Percentiles rank a stretch among this genome's conserved stretches.
These are phyloP conservation scores for Heterochromis multidens DNA, from an alignment of 2,113 vertebrate species.

Conservation along the genomic window DNA sequence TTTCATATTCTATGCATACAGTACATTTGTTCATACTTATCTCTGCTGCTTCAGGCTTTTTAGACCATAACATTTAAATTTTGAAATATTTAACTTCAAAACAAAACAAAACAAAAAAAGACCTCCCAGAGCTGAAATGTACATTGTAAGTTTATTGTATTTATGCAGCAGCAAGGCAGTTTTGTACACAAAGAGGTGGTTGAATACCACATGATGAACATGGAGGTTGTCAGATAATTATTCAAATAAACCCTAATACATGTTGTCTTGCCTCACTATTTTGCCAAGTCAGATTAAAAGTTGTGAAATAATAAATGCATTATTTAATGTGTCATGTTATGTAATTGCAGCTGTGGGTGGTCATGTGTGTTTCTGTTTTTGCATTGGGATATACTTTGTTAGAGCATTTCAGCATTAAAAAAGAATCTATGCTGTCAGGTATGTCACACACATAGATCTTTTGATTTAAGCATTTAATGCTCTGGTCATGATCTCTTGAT, in stretches of 20 bases:
- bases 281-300: not conserved
- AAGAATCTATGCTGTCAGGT: not conserved
- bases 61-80: conserved; percentile 16
- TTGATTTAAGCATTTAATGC: not conserved
- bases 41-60: not conserved
- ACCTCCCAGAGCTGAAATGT: not conserved
- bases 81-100: not conserved
- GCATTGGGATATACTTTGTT: not conserved
- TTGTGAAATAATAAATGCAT: not conserved
- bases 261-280: not conserved
- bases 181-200: not conserved
- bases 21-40: not conserved
- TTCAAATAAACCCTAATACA: not conserved
- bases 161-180: not conserved
- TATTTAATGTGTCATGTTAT: conserved; percentile 15
- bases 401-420: not conserved
- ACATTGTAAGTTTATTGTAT: not conserved
- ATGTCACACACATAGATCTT: not conserved
- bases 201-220: not conserved
- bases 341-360: not conserved
- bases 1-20: not conserved
- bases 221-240: not conserved
- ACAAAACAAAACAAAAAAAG: not conserved
- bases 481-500: not conserved
- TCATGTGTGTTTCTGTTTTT: not conserved